A percentile compares a stretch with the other conserved stretches of the same genome.
Evolutionary conservation across 1,140 invertebrate genomes (phyloP).

Genomic region (Patella vulgata): DNA sequence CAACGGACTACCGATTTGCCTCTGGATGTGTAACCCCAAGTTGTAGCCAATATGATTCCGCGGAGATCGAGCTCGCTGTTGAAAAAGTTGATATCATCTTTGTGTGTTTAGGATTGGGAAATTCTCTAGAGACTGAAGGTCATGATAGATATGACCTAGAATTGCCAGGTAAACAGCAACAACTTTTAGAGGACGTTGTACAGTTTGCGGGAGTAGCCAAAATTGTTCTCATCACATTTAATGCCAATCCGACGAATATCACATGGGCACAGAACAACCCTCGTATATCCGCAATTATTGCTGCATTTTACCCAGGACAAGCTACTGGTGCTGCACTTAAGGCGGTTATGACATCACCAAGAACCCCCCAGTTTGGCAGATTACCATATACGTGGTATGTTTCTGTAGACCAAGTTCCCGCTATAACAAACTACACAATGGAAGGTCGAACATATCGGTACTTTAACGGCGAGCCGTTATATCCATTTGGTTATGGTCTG

Average conservation of each 20-base stretch:
- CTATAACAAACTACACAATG: constrained; percentile 43
- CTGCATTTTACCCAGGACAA: constrained; percentile 55
- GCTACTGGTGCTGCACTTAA: constrained; percentile 44
- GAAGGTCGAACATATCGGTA: constrained; percentile 38
- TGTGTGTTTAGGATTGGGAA: constrained; percentile 51
- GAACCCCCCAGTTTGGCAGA: constrained; percentile 30
- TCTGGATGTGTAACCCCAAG: constrained; percentile 49
- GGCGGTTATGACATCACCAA: constrained; percentile 27
- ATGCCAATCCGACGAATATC: constrained; percentile 55
- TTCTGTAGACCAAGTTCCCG: constrained; percentile 20
- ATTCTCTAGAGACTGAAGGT: constrained; percentile 40
- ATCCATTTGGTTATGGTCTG: constrained; percentile 44
- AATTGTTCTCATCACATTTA: constrained; percentile 54
- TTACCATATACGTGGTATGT: constrained; percentile 47
- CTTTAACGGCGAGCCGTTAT: constrained; percentile 24
- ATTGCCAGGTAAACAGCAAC: constrained; percentile 41
- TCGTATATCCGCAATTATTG: constrained; percentile 41
- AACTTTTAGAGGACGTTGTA: constrained; percentile 32
- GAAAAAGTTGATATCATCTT: constrained; percentile 47
- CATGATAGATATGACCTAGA: constrained; percentile 39
- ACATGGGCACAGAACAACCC: constrained; percentile 16
- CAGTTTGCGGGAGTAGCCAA: constrained; percentile 6
- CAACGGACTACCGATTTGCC: constrained; percentile 28
- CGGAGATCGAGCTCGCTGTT: constrained; percentile 42
- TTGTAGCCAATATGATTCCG: constrained; percentile 46